Percentiles rank a stretch among this genome's conserved stretches.
These are phyloP conservation scores for Spodoptera exigua DNA, from an alignment of 2,888 invertebrate species.

Conservation along the genomic window DNA sequence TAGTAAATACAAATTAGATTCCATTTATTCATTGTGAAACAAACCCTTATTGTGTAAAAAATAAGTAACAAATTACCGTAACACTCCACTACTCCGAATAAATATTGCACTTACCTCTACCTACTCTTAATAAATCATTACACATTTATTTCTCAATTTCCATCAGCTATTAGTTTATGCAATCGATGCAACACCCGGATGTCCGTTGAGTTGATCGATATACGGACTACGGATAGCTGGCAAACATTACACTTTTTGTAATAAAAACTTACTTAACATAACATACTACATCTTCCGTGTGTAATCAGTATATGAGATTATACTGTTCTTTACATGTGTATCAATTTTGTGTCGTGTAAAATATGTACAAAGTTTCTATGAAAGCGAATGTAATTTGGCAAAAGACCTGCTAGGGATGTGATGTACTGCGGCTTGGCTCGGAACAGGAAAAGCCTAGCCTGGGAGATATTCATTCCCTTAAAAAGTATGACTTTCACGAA, in stretches of 20 bases:
- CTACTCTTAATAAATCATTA: background rate
- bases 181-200: slow-evolving; percentile 40
- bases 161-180: background rate
- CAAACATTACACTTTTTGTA: slow-evolving; percentile 17
- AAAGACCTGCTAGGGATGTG: too few species aligned
- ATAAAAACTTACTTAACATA: slow-evolving; percentile 14
- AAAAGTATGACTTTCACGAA: too few species aligned
- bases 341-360: background rate
- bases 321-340: background rate
- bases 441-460: too few species aligned
- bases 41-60: too few species aligned
- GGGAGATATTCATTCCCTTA: too few species aligned
- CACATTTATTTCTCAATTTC: slow-evolving; percentile 3
- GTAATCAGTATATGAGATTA: slow-evolving; percentile 11
- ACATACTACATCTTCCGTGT: slow-evolving; percentile 27
- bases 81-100: background rate
- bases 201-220: slow-evolving; percentile 43
- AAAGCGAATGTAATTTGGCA: too few species aligned
- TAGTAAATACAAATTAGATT: too few species aligned
- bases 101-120: background rate
- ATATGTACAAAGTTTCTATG: too few species aligned
- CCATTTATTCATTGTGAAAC: too few species aligned
- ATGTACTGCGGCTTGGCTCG: too few species aligned
- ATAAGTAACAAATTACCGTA: too few species aligned
- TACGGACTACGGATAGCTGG: slow-evolving; percentile 13